Evolutionary conservation across 2,113 vertebrate genomes (phyloP).

Genomic region (Nerophis lumbriciformis): DNA sequence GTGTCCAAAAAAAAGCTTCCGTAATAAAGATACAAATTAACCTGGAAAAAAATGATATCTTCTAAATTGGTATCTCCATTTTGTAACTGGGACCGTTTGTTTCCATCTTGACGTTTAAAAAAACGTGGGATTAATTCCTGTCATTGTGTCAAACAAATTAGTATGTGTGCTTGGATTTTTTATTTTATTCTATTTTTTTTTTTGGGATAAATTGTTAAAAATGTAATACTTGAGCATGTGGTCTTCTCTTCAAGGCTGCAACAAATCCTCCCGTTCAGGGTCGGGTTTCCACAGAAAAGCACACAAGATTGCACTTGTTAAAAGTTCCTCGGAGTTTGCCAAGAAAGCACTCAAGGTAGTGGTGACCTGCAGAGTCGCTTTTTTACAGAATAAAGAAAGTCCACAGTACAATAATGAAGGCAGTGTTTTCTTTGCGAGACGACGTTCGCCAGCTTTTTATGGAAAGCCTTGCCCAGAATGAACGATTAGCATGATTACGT

Average conservation of each 20-base stretch:
- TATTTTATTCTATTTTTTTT: too few species aligned
- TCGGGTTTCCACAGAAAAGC: constrained; percentile 16
- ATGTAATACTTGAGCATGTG: neutral
- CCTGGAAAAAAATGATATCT: too few species aligned
- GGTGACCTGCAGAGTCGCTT: constrained; percentile 6
- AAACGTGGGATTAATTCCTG: too few species aligned
- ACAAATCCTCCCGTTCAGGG: neutral
- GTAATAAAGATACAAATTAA: too few species aligned
- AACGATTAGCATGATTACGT: constrained; percentile 5
- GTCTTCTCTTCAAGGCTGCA: too few species aligned
- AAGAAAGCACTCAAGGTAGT: constrained; percentile 35
- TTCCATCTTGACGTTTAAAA: too few species aligned
- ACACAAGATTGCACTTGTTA: constrained; percentile 13
- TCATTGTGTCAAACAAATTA: too few species aligned
- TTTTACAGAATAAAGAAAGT: constrained; percentile 9
- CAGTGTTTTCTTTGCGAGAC: constrained; percentile 38
- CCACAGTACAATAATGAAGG: neutral
- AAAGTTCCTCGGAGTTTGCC: constrained; percentile 23
- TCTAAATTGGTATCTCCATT: too few species aligned
- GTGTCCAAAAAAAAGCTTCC: too few species aligned
- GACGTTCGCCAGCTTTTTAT: neutral
- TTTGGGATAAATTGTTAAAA: neutral
- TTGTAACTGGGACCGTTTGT: too few species aligned
- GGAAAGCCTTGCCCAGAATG: constrained; percentile 13
- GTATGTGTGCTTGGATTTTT: too few species aligned